Evolutionary conservation across 1,140 invertebrate species (phyloP).

Genomic region (Paracyclopina nana): DNA sequence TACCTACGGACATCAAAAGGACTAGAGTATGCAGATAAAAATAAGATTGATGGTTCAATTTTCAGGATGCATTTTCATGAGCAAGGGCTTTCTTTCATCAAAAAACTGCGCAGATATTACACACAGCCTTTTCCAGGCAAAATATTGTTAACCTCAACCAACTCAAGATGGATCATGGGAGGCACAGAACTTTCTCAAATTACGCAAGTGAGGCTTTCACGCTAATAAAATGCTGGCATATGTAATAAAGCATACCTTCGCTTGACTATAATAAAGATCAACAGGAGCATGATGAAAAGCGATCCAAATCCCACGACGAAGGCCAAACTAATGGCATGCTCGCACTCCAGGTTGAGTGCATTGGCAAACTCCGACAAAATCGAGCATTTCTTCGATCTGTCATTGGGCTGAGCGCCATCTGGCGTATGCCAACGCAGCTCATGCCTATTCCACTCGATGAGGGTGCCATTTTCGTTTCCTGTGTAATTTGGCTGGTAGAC

Average conservation of each 20-base stretch:
- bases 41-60: neutral
- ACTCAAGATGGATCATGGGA: too few species aligned
- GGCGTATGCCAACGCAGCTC: conserved; percentile 41
- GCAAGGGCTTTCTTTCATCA: too few species aligned
- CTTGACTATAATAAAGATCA: conserved; percentile 44
- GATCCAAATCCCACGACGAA: conserved; percentile 44
- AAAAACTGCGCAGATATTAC: too few species aligned
- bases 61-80: too few species aligned
- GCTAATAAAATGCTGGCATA: conserved; percentile 5
- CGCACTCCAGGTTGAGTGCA: conserved; percentile 43
- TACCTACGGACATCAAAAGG: conserved; percentile 13
- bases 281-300: conserved; percentile 36
- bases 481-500: conserved; percentile 19
- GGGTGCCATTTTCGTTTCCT: neutral
- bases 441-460: conserved; percentile 25
- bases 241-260: conserved; percentile 30
- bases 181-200: too few species aligned
- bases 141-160: too few species aligned
- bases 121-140: too few species aligned
- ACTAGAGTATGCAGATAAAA: neutral
- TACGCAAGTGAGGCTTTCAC: neutral
- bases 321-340: conserved; percentile 44
- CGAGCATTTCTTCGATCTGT: conserved; percentile 45
- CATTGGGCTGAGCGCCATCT: conserved; percentile 36
- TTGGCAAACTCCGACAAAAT: conserved; percentile 40